phyloP scores from a whole-genome alignment of 2,797 vertebrate genomes.

The Enteromius thamalakanensis region DNA sequence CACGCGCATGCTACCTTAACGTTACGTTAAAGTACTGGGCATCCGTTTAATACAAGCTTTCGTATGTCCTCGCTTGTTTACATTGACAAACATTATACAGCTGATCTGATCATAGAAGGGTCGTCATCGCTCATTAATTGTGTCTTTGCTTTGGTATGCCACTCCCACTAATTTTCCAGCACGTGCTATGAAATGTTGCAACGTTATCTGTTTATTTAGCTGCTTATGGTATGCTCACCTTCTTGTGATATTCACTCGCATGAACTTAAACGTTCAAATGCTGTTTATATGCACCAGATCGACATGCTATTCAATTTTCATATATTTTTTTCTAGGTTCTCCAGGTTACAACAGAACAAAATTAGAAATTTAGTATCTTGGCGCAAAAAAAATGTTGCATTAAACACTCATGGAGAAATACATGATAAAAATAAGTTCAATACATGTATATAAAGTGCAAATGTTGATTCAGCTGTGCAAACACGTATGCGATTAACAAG shows the following conservation, averaged over 20 bases:
- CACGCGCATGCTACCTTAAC: neutral
- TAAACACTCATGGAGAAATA: neutral
- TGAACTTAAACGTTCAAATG: neutral
- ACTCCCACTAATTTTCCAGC: neutral
- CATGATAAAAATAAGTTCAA: too few relatives aligned
- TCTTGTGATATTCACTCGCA: neutral
- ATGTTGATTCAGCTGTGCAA: neutral
- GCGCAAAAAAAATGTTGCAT: neutral
- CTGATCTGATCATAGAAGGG: neutral
- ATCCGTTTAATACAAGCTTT: neutral
- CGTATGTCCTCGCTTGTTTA: constrained; percentile 1
- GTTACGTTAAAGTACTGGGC: neutral
- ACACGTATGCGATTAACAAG: neutral
- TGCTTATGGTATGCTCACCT: neutral
- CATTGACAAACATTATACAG: neutral
- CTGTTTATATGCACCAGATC: neutral
- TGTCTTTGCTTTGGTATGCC: neutral
- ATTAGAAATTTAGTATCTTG: neutral
- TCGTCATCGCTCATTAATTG: neutral
- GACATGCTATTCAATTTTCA: neutral
- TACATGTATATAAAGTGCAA: neutral
- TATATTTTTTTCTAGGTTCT: neutral
- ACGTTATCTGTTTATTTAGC: neutral
- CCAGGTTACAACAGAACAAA: neutral
- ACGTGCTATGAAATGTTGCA: neutral